A percentile compares a stretch with the other conserved stretches of the same genome.
Conservation (phyloP, 2,113 vertebrate species). For the Ramphastos sulfuratus region DNA sequence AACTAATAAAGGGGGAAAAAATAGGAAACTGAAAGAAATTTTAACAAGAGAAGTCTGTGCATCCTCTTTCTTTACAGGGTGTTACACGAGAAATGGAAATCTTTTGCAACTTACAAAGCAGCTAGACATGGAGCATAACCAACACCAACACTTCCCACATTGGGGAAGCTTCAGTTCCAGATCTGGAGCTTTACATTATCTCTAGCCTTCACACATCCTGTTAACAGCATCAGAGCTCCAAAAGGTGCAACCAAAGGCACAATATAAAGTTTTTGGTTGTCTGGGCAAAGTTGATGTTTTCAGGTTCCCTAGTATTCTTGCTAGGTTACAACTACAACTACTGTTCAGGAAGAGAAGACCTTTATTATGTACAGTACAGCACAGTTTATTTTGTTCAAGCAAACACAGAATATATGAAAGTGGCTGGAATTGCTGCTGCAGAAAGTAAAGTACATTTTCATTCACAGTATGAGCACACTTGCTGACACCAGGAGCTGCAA, state of each 20-base stretch:
- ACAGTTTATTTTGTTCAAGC: neutral
- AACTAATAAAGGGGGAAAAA: neutral
- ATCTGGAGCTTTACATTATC: neutral
- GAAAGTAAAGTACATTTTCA: neutral
- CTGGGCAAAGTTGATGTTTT: neutral
- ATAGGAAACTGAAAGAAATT: slow-evolving; percentile 34
- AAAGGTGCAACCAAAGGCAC: neutral
- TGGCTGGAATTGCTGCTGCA: neutral
- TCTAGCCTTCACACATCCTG: neutral
- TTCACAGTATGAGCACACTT: neutral
- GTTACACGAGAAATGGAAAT: slow-evolving; percentile 34
- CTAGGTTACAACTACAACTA: neutral
- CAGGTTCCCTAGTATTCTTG: neutral
- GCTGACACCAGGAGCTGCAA: neutral
- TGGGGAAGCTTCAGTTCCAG: neutral
- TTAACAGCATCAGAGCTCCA: neutral
- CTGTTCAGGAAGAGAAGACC: neutral
- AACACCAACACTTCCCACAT: slow-evolving; percentile 18
- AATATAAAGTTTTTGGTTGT: neutral
- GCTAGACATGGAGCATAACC: slow-evolving; percentile 28
- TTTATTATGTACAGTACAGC: neutral
- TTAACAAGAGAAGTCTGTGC: slow-evolving; percentile 32
- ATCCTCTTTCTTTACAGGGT: slow-evolving; percentile 28
- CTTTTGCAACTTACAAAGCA: slow-evolving; percentile 33
- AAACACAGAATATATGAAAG: neutral